Evolutionary conservation across 1,140 invertebrate species (phyloP).

Genomic region (Drosophila repleta): DNA sequence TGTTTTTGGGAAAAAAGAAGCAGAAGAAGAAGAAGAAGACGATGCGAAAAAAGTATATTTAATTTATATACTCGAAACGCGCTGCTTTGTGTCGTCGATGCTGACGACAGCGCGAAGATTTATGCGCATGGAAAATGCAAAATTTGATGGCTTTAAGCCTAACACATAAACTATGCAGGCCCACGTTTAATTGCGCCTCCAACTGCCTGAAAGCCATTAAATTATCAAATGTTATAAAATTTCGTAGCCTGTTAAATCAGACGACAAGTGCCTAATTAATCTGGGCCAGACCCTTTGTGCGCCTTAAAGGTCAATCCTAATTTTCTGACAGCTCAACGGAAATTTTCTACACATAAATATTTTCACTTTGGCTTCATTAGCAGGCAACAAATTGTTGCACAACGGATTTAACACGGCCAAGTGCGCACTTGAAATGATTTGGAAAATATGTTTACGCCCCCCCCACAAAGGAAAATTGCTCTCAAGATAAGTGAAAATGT

Average conservation of each 20-base stretch:
- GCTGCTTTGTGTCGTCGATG: conserved; percentile 43
- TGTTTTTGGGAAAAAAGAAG: conserved; percentile 20
- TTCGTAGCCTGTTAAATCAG: conserved; percentile 13
- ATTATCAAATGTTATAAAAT: conserved; percentile 31
- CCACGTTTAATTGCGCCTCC: conserved; percentile 64
- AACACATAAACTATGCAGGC: conserved; percentile 33
- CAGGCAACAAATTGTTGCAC: conserved; percentile 34
- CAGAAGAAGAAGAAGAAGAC: not conserved
- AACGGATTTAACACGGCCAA: conserved; percentile 39
- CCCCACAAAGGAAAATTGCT: conserved; percentile 15
- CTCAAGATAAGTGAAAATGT: conserved; percentile 62
- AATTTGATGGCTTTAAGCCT: conserved; percentile 55
- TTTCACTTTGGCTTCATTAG: conserved; percentile 66
- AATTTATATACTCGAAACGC: conserved; percentile 40
- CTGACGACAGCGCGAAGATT: conserved; percentile 63
- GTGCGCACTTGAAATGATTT: conserved; percentile 61
- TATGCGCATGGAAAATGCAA: conserved; percentile 58
- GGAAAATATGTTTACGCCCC: conserved; percentile 44
- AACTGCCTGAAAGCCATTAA: conserved; percentile 42
- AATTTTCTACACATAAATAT: not conserved
- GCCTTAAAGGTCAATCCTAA: conserved; percentile 58
- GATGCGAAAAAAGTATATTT: conserved; percentile 10
- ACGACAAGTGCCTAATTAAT: conserved; percentile 24
- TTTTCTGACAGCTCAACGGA: conserved; percentile 27
- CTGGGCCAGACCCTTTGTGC: conserved; percentile 13